Percentiles rank a stretch among this genome's conserved stretches.
phyloP scores from a whole-genome alignment of 2,888 invertebrate genomes.

The Dryocosmus kuriphilus region DNA sequence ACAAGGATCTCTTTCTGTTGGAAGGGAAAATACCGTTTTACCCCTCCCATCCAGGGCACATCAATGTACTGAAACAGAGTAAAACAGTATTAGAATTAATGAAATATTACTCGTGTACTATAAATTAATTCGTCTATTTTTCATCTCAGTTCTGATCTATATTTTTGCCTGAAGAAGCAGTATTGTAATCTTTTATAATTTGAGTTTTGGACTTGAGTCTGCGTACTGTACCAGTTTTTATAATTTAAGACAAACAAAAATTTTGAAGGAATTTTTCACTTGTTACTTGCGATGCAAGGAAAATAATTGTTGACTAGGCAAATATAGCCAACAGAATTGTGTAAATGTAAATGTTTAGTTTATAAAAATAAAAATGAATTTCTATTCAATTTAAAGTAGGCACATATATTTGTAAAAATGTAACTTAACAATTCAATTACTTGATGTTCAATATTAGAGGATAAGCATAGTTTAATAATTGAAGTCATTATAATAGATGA shows the following conservation, averaged over 20 bases:
- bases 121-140: background rate
- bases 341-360: too few relatives aligned
- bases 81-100: background rate
- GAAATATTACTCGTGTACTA: background rate
- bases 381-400: background rate
- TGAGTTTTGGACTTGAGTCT: background rate
- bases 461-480: background rate
- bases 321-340: background rate
- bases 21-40: slow-evolving; percentile 64
- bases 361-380: background rate
- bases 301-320: slow-evolving; percentile 1
- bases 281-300: background rate
- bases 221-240: background rate
- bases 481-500: background rate
- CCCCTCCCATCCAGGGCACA: slow-evolving; percentile 71
- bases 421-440: background rate
- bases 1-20: slow-evolving; percentile 69
- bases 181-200: background rate
- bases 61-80: slow-evolving; percentile 66
- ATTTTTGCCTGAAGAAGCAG: background rate
- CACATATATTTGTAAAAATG: background rate
- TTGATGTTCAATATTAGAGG: background rate
- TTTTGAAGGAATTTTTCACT: background rate
- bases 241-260: background rate
- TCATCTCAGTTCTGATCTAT: too few relatives aligned